Conservation (phyloP, 1,140 invertebrate genomes). For the Zeugodacus cucurbitae region DNA sequence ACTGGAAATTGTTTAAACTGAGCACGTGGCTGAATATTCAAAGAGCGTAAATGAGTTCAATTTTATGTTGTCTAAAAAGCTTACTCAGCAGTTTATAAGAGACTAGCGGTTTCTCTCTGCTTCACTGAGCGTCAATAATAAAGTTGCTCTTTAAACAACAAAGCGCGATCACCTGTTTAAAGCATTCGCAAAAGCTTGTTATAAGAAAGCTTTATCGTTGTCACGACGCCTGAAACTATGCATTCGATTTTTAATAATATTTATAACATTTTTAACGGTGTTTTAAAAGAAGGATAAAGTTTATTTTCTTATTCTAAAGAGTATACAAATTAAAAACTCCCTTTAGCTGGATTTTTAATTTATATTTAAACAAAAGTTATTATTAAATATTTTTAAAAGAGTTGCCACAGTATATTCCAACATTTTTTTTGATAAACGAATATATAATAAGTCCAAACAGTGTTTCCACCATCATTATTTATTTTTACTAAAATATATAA, state of each 20-base stretch:
- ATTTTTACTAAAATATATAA: too few relatives aligned
- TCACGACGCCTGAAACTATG: not conserved
- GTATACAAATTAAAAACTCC: too few relatives aligned
- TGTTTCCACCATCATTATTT: too few relatives aligned
- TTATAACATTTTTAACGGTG: not conserved
- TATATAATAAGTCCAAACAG: too few relatives aligned
- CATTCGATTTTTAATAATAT: not conserved
- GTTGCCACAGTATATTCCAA: too few relatives aligned
- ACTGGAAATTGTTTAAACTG: constrained; percentile 33
- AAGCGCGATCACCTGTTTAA: not conserved
- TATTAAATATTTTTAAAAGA: too few relatives aligned
- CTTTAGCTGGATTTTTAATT: too few relatives aligned
- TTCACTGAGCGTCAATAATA: not conserved
- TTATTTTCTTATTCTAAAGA: too few relatives aligned
- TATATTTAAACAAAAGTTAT: too few relatives aligned
- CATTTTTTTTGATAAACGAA: too few relatives aligned
- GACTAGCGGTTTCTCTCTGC: too few relatives aligned
- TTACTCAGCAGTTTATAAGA: not conserved
- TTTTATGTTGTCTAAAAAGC: not conserved
- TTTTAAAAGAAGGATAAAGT: too few relatives aligned
- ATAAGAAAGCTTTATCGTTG: not conserved
- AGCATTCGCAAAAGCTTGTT: not conserved
- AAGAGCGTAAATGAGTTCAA: not conserved
- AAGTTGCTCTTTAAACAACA: not conserved
- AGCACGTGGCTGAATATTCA: not conserved